phyloP scores from a whole-genome alignment of 2,113 vertebrate species.

The Zosterops lateralis region DNA sequence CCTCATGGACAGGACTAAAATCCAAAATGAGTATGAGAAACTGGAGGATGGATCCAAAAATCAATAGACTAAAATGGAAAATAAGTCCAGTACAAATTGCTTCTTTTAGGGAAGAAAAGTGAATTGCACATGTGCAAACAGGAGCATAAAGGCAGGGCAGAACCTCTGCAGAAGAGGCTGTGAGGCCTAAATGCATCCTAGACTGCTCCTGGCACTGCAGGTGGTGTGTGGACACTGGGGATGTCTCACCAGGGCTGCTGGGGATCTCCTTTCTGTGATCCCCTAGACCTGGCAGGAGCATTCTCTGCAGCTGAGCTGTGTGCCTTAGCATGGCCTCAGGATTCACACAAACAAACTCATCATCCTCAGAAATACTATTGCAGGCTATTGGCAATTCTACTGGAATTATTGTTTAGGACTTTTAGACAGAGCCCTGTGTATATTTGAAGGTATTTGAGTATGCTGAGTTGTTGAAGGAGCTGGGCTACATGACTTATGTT shows the following conservation, averaged over 20 bases:
- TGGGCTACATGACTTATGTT: not conserved
- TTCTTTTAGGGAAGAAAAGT: not conserved
- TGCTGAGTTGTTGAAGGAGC: not conserved
- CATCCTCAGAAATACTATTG: accelerated
- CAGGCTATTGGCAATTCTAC: not conserved
- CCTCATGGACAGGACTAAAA: not conserved
- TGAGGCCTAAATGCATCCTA: not conserved
- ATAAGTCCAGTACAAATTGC: not conserved
- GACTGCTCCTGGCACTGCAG: not conserved
- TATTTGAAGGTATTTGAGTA: not conserved
- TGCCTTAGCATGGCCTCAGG: not conserved
- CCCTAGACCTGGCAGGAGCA: not conserved
- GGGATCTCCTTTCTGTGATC: not conserved
- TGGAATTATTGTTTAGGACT: not conserved
- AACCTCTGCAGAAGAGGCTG: not conserved
- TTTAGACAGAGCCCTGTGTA: not conserved
- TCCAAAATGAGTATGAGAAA: not conserved
- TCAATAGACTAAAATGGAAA: not conserved
- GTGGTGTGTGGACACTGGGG: not conserved
- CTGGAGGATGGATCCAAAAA: not conserved
- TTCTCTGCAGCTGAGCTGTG: not conserved
- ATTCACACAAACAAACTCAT: not conserved
- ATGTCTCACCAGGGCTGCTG: not conserved
- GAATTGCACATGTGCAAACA: not conserved
- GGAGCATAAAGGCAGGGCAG: not conserved